These are phyloP conservation scores for Lordiphosa fenestrarum DNA, from an alignment of 2,888 invertebrate species.

Conservation along the genomic window DNA sequence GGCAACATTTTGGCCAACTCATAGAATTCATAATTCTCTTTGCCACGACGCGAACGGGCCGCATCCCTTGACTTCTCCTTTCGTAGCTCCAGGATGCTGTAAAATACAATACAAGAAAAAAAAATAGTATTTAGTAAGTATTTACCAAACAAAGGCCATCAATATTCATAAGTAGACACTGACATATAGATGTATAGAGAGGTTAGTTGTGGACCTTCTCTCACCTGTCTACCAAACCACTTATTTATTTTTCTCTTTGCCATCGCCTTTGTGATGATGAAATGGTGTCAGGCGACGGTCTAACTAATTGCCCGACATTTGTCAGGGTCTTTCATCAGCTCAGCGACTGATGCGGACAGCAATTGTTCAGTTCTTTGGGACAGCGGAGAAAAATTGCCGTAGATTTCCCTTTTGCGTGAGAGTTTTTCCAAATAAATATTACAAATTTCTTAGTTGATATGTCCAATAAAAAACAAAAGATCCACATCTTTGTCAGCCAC, in stretches of 20 bases:
- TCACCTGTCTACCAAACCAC: conserved; percentile 2
- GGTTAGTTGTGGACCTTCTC: conserved; percentile 16
- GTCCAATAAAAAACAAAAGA: conserved; percentile 2
- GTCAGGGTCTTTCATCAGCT: conserved; percentile 57
- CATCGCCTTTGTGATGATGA: conserved; percentile 48
- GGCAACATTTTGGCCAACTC: conserved; percentile 97
- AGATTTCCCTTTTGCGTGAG: conserved; percentile 45
- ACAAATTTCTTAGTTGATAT: conserved; percentile 29
- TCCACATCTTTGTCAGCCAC: conserved; percentile 6
- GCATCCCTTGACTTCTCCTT: conserved; percentile 97
- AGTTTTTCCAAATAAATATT: conserved; percentile 16
- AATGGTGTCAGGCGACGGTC: conserved; percentile 57
- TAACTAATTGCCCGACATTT: conserved; percentile 72
- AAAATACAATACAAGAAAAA: conserved; percentile 74
- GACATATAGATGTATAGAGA: conserved; percentile 38
- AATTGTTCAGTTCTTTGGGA: conserved; percentile 24
- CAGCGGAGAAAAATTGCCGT: conserved; percentile 28
- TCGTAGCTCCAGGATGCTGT: conserved; percentile 94
- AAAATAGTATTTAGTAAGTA: conserved; percentile 6
- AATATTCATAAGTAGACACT: conserved; percentile 64
- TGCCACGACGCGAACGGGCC: conserved; percentile 93
- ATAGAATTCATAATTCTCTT: conserved; percentile 98
- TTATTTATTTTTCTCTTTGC: background rate
- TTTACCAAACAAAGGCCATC: conserved; percentile 40
- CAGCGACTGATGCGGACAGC: conserved; percentile 17